Base-by-base conservation (phyloP, 1,140 invertebrate genomes). In the Ips nitidus region DNA sequence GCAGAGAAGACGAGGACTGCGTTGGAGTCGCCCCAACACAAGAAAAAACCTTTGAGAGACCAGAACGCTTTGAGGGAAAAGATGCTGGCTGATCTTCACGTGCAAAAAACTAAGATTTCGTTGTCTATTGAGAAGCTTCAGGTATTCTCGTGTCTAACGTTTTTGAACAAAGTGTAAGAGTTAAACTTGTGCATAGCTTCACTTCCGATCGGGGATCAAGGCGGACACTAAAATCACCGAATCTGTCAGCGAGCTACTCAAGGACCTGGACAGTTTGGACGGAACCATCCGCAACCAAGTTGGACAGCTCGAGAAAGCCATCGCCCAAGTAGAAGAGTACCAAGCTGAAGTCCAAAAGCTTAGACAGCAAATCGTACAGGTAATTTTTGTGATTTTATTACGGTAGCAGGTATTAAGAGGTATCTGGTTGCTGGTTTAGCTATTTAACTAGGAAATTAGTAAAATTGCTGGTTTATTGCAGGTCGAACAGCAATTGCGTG, bases 41-140 rank as follows among this genome's bases (percentile, higher is more conserved):
- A 90, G 75, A 94, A 91, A 82, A 93, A 91, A 77, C 90, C 93
- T 1, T 80, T 96, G 53, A 83, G 93, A 58, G 94, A 96, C 82
- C 92, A 95, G 74, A 85, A 94, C 43, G 89, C 90, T 1, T 83
- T 91, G 36, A 86, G 92, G 70, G 94, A 96, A 77, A 96, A 95
- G 81, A 90, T 94, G 77, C 79, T 94, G 42, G 91, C 90, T 68
- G 94, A 97, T 75, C 89, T 95, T 58, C 86, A 92, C 61, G 94
- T 94, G 72, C 94, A 96, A 81, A 93, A 92, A 79, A 94, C 92
- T 0, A 97, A 96, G 82, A 92, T 98, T 64, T 86, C 86, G 42
- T 89, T 97, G 74, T 93, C 94, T n/a, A 88, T 96, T 68, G 94
- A 97, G 77, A 97, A 97, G 82, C 85, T 98, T 59, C 90, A 93